Conservation (phyloP, 2,113 vertebrate genomes). For the Gavialis gangeticus region DNA sequence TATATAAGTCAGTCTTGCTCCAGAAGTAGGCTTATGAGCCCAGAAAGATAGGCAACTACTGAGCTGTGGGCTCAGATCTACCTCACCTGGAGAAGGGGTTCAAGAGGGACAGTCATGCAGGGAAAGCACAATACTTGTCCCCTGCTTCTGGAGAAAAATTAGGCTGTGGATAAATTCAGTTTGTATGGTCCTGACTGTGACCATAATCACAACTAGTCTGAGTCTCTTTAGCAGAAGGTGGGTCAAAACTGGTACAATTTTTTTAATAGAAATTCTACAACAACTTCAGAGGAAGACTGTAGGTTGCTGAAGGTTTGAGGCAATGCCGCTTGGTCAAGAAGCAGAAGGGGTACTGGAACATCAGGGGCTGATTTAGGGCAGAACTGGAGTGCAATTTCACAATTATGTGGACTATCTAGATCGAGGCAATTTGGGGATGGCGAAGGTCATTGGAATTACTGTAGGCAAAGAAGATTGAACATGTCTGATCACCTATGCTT, state of each 20-base stretch:
- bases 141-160: not conserved
- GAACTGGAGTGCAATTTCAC: not conserved
- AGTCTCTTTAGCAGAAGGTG: not conserved
- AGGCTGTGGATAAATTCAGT: not conserved
- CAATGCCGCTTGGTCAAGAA: not conserved
- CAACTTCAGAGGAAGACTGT: not conserved
- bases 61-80: no score
- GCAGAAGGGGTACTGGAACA: not conserved
- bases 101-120: not conserved
- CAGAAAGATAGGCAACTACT: no score
- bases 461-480: accelerated
- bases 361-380: not conserved
- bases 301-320: not conserved
- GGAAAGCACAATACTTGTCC: not conserved
- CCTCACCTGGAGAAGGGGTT: not conserved
- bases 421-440: not conserved
- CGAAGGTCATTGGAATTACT: not conserved
- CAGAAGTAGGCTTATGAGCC: no score
- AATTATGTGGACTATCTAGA: not conserved
- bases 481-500: accelerated
- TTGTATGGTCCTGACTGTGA: no score
- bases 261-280: not conserved
- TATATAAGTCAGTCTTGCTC: no score
- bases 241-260: accelerated
- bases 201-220: not conserved